Conservation (phyloP, 1,140 invertebrate genomes). For the Hetaerina americana region DNA sequence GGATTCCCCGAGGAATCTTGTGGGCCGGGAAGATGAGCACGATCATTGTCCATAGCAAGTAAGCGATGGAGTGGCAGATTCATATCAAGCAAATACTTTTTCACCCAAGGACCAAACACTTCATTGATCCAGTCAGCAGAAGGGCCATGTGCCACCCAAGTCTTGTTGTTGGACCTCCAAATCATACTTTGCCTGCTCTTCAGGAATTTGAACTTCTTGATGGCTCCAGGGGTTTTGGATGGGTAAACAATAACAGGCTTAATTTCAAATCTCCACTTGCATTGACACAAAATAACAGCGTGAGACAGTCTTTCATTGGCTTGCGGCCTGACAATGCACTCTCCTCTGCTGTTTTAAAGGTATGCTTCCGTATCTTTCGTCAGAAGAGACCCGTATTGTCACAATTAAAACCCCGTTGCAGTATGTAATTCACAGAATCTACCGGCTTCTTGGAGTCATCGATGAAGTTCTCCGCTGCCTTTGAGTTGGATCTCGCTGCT, state of each 20-base stretch:
- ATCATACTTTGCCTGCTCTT: too few relatives aligned
- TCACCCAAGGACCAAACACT: neutral
- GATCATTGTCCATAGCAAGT: conserved; percentile 1
- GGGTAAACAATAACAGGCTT: too few relatives aligned
- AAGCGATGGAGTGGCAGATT: neutral
- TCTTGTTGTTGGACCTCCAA: too few relatives aligned
- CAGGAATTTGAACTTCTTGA: too few relatives aligned
- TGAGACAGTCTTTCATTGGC: conserved; percentile 1
- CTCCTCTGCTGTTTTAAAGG: conserved; percentile 1
- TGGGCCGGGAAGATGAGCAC: too few relatives aligned
- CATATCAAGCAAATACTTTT: neutral
- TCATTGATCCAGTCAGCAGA: conserved; percentile 1
- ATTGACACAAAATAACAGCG: too few relatives aligned
- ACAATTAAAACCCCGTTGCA: neutral
- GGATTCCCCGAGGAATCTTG: neutral
- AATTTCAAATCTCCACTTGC: too few relatives aligned
- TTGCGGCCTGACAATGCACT: conserved; percentile 2
- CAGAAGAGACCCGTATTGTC: neutral
- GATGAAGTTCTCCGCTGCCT: conserved; percentile 1
- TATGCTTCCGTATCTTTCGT: neutral
- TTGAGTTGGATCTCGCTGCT: conserved; percentile 18
- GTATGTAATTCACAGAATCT: conserved; percentile 1
- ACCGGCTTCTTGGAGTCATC: neutral
- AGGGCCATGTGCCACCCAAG: neutral
- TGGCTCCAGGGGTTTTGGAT: too few relatives aligned